Evolutionary conservation across 2,113 vertebrate genomes (phyloP).

Genomic region (Athene cunicularia): DNA sequence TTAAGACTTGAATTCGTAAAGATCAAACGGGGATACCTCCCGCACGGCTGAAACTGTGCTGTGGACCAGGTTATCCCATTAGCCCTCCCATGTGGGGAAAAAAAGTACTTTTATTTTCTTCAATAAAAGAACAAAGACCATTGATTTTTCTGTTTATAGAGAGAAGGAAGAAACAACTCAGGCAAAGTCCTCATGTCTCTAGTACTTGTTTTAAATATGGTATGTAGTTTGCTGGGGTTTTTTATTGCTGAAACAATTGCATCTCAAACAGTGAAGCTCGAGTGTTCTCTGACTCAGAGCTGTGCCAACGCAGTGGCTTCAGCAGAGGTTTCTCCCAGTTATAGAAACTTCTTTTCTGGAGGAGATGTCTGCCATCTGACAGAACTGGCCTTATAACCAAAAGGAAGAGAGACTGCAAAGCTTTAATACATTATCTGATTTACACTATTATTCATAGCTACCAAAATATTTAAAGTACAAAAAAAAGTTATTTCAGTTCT

Average conservation of each 20-base stretch:
- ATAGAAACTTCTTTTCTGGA: neutral
- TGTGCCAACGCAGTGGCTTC: neutral
- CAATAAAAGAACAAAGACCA: slow-evolving; percentile 35
- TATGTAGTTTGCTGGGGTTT: neutral
- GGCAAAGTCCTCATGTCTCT: neutral
- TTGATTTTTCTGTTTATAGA: slow-evolving; percentile 68
- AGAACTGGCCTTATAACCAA: neutral
- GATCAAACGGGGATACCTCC: neutral
- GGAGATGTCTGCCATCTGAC: neutral
- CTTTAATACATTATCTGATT: neutral
- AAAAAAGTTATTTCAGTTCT: neutral
- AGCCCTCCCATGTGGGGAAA: neutral
- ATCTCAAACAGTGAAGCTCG: neutral
- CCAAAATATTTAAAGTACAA: neutral
- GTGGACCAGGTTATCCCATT: slow-evolving; percentile 36
- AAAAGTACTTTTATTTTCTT: neutral
- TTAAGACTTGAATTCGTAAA: neutral
- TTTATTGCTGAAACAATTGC: neutral
- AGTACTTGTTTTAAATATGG: neutral
- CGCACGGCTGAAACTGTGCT: neutral
- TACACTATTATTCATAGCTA: neutral
- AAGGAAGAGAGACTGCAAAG: neutral
- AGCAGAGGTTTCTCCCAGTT: neutral
- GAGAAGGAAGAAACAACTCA: neutral
- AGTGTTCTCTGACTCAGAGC: neutral